Evolutionary conservation across 2,113 vertebrate species (phyloP).

Genomic region (Gasterosteus nipponicus): DNA sequence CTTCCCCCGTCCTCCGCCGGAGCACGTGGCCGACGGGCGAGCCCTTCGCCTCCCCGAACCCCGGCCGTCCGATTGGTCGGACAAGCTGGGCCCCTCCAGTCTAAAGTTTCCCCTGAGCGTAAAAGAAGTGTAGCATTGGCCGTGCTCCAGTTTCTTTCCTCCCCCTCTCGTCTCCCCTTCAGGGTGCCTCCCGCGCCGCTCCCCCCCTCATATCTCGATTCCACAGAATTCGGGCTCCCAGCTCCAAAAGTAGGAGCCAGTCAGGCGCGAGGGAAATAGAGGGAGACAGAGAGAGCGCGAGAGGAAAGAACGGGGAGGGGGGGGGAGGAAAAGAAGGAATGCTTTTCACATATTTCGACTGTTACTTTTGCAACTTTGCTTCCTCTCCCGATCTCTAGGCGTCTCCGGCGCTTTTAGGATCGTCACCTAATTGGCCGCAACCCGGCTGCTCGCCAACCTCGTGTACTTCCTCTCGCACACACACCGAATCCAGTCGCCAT

Average conservation of each 20-base stretch:
- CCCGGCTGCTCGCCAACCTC: constrained; percentile 22
- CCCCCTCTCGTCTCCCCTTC: constrained; percentile 46
- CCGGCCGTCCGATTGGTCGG: constrained; percentile 62
- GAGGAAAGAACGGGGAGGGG: constrained; percentile 51
- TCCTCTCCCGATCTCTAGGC: constrained; percentile 59
- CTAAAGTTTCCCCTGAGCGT: constrained; percentile 71
- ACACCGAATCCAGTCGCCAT: constrained; percentile 4
- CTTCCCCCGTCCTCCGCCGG: too few species aligned
- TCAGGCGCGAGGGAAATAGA: constrained; percentile 71
- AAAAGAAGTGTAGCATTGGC: constrained; percentile 74
- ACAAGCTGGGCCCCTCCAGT: constrained; percentile 60
- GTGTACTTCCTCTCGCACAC: neutral
- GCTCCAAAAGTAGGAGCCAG: constrained; percentile 73
- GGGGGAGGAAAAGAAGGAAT: constrained; percentile 58
- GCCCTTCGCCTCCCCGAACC: constrained; percentile 1
- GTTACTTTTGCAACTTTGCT: constrained; percentile 68
- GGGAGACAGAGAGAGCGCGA: constrained; percentile 52
- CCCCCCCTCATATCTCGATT: constrained; percentile 70
- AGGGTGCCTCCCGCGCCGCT: constrained; percentile 67
- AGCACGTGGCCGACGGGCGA: too few species aligned
- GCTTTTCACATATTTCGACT: constrained; percentile 71
- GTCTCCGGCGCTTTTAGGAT: constrained; percentile 33
- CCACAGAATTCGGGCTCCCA: constrained; percentile 83
- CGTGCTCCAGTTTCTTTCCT: constrained; percentile 75
- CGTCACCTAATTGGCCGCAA: constrained; percentile 34